Evolutionary conservation across 1,140 invertebrate species (phyloP), one percentile per base, ranked within the genome.

Genomic region (Argopecten irradians): DNA sequence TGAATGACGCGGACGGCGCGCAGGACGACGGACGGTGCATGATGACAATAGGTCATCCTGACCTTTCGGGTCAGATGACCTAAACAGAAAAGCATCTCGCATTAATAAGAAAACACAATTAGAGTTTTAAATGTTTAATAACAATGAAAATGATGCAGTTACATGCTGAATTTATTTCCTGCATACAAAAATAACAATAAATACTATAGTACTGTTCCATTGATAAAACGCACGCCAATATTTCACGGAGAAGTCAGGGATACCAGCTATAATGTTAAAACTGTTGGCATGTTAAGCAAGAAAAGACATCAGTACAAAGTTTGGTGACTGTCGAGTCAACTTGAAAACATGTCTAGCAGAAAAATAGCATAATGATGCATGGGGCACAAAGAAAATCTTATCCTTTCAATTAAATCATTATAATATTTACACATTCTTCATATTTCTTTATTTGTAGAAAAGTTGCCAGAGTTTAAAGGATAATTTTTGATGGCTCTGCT

Each of bases 121-220:
- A 28, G 55, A 71, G 55, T 71, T 71, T 71, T n/a, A 71, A 71
- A 71, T 71, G 55, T 71, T 71, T 71, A 71, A 71, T 71, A 71
- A 71, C 55, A 71, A 71, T 71, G 55, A 71, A 71, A 71, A 71
- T 71, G 55, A 71, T 71, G 55, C 55, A 71, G 55, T 71, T 71
- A 71, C 55, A 71, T 71, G 55, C 55, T 71, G 55, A 71, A 71
- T 71, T 71, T 71, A 71, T 71, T 71, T 71, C 55, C 55, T 71
- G 55, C 55, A 71, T 71, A 71, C 55, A 71, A 71, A 71, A 71
- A 71, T 71, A 71, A 71, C 55, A 71, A 71, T 71, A 71, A 71
- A 71, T 71, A 71, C 55, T 71, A 71, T 71, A 71, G 55, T 71
- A 71, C 55, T 71, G 55, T 71, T 71, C 55, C 55, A 71, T 71